These are phyloP conservation scores for Pseudomugil gertrudae DNA, from an alignment of 2,797 vertebrate genomes.

Conservation along the genomic window DNA sequence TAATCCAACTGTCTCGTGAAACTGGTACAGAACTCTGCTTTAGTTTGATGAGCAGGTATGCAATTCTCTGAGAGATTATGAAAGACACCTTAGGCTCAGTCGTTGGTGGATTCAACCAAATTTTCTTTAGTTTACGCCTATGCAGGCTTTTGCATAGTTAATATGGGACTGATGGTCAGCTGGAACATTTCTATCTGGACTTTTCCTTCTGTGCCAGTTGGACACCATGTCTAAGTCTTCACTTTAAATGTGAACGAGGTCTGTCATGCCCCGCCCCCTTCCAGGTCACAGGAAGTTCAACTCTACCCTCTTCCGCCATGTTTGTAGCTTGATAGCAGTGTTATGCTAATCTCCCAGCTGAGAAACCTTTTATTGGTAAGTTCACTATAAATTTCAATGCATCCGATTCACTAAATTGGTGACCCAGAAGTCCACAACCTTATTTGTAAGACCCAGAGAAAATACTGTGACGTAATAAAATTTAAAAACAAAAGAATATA, in stretches of 20 bases:
- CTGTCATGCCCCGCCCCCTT: too few relatives aligned
- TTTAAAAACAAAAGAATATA: too few relatives aligned
- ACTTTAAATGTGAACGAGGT: too few relatives aligned
- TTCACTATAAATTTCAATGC: too few relatives aligned
- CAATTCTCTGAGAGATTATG: neutral
- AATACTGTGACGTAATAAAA: too few relatives aligned
- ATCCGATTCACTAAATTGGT: too few relatives aligned
- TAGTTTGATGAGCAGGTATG: neutral
- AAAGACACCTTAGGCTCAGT: neutral
- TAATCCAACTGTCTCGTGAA: neutral
- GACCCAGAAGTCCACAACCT: too few relatives aligned
- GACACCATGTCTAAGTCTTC: neutral
- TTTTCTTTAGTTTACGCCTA: slow-evolving; percentile 12
- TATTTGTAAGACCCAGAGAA: too few relatives aligned
- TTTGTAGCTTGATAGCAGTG: too few relatives aligned
- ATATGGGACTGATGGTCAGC: neutral
- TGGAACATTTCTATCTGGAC: neutral
- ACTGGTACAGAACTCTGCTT: neutral
- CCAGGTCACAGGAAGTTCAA: too few relatives aligned
- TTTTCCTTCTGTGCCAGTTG: neutral
- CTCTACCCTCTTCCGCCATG: too few relatives aligned
- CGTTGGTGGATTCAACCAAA: neutral
- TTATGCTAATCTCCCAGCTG: too few relatives aligned
- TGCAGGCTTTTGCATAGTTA: neutral
- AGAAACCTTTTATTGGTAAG: slow-evolving; percentile 1